Evolutionary conservation across 2,797 vertebrate species (phyloP), one percentile per base, ranked within the genome.

Genomic region (Coregonus sp.): DNA sequence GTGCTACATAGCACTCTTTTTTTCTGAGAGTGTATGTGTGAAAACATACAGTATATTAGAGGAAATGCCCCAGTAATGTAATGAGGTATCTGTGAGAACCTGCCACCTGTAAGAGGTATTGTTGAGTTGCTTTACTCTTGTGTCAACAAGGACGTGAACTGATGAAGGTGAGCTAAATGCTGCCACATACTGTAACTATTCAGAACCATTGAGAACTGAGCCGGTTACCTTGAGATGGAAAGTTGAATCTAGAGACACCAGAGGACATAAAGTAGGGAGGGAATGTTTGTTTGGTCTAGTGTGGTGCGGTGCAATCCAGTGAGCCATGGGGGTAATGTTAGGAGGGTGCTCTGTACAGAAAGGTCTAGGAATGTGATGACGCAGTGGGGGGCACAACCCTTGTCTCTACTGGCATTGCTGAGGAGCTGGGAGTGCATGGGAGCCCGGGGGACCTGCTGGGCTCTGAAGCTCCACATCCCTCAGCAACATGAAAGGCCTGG

Each of bases 401-500:
- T 74, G 84, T 89, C 87, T 92, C 89, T 89, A 86, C 84, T 88
- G 89, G 89, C 89, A 89, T 81, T 80, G 68, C 84, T 87, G 76
- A 83, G 31, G 54, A 61, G 85, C 80, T 82, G 72, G 14, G 78
- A 70, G 84, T 85, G 84, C 75, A 80, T 11, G 52, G 89, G 86
- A 78, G 81, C 81, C 56, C 20, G 16, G 52, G 63, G 51, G 50
- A 75, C n/a, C 14, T 20, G 20, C 66, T 75, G 67, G 16, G 59
- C 84, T 86, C 81, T 79, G 82, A 81, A 83, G 80, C 83, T 82
- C 80, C 74, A 85, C 88, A 82, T 85, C 89, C 89, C 84, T 82
- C 72, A 18, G 75, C 88, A 90, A 61, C 86, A 90, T 93, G 86
- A 93, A 94, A 93, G 88, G 80, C 82, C 84, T 92, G 91, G 88